These are phyloP conservation scores for Miltochrista miniata DNA, from an alignment of 2,888 invertebrate genomes.

Conservation along the genomic window DNA sequence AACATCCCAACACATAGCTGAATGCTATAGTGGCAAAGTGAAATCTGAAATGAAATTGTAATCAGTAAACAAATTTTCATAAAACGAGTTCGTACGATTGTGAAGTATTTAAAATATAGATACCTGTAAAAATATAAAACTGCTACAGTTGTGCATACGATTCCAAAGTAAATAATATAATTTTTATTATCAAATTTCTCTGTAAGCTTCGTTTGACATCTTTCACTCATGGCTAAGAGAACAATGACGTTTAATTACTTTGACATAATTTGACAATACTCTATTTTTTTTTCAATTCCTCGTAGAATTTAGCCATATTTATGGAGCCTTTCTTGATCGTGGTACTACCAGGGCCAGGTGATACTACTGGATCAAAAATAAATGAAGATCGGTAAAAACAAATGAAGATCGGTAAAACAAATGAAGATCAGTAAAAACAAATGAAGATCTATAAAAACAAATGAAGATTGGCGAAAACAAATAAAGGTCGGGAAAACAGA, in stretches of 20 bases:
- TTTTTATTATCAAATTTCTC: constrained; percentile 76
- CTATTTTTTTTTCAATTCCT: no score
- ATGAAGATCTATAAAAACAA: no score
- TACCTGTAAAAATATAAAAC: constrained; percentile 76
- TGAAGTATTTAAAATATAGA: constrained; percentile 17
- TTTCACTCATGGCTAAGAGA: constrained; percentile 79
- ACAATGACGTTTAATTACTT: constrained; percentile 59
- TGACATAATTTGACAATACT: constrained; percentile 36
- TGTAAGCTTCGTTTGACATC: constrained; percentile 77
- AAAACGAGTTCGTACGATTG: constrained; percentile 19
- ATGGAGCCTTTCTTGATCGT: no score
- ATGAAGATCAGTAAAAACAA: no score
- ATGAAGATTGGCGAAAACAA: no score
- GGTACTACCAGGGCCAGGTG: no score
- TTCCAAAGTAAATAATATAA: constrained; percentile 74
- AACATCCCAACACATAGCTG: constrained; percentile 79
- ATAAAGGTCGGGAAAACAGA: no score
- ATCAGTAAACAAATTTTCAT: constrained; percentile 39
- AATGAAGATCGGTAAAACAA: no score
- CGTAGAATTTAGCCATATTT: no score
- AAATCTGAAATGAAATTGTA: constrained; percentile 65
- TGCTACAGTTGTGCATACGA: constrained; percentile 62
- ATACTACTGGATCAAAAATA: no score
- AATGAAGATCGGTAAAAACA: no score
- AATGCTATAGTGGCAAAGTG: constrained; percentile 70